Base-by-base conservation (phyloP, 2,888 invertebrate species). In the Rhabditoides inermis region DNA sequence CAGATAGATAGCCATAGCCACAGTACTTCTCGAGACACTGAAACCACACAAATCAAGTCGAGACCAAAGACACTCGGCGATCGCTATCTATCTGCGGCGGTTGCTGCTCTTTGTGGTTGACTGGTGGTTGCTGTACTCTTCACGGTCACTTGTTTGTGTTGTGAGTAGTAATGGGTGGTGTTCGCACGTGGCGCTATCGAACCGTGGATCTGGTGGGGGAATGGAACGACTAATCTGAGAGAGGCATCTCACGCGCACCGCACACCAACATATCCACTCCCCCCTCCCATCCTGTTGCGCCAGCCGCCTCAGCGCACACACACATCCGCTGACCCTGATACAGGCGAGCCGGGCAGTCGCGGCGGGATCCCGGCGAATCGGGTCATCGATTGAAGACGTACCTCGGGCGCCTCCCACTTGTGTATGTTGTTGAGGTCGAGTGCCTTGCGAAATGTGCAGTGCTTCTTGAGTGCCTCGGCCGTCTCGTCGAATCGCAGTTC, bases 11-110 rank as follows among this genome's bases (percentile, higher is more conserved):
- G 15, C 76, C 76, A 56, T 75, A 76, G 45, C 73, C 73, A 44
- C 72, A 73, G 56, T 75, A 75, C 51, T 75, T 75, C 50, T 74
- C 73, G 47, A 75, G 65, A 39, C 73, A 71, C 72, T 74, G 59
- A 26, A 72, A 64, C 26, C 23, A 20, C 27, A 15, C 4, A 35
- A n/a, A 37, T 40, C 7, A 7, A 18, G 28, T 18, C 27, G 18
- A 26, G 37, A 20, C 41, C n/a, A 25, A 37, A 20, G 37, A 37
- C 7, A 2, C n/a, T 36, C n/a, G n/a, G n/a, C n/a, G 15, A 32
- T 32, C 7, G 6, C 32, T 6, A 32, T 32, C 6, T 32, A 15
- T 2, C 40, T 20, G 40, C 18, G 18, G 12, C 10, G 26, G 27
- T 42, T 26, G n/a, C 35, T 40, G 37, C 12, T 36, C 45, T 46